phyloP scores from a whole-genome alignment of 2,888 invertebrate species.

The Hirtodrosophila trivittata region DNA sequence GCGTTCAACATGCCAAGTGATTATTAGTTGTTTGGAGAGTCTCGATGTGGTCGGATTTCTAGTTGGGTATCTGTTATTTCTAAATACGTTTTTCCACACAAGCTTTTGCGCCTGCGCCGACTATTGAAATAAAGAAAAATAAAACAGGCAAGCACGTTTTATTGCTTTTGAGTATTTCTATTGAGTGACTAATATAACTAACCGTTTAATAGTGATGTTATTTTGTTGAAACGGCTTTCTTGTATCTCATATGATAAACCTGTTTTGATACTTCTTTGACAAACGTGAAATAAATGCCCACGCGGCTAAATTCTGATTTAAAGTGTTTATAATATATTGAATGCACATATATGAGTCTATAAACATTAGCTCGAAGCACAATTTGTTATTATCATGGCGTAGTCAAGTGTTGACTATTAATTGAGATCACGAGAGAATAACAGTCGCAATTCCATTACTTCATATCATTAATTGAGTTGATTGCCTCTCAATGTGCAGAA shows the following conservation, averaged over 20 bases:
- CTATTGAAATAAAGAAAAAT: constrained; percentile 4
- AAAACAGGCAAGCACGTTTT: constrained; percentile 16
- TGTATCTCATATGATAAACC: constrained; percentile 19
- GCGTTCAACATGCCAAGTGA: constrained; percentile 25
- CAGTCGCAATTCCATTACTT: background rate
- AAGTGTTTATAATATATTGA: background rate
- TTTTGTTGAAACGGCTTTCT: constrained; percentile 20
- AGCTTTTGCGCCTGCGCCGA: constrained; percentile 17
- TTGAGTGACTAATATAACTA: constrained; percentile 4
- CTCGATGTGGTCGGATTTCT: constrained; percentile 40
- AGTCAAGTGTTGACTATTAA: background rate
- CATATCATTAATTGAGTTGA: constrained; percentile 9
- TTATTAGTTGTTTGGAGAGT: constrained; percentile 50
- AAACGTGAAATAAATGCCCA: background rate
- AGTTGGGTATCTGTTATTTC: constrained; percentile 4
- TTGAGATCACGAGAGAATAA: background rate
- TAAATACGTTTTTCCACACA: too few species aligned
- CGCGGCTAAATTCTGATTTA: constrained; percentile 1
- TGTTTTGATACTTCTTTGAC: constrained; percentile 24
- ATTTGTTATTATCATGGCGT: background rate
- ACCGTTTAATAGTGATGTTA: constrained; percentile 11
- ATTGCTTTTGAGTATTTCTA: constrained; percentile 7
- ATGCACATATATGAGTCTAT: too few species aligned
- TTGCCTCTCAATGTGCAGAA: background rate
- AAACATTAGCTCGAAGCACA: too few species aligned